Base-by-base conservation (phyloP, 2,888 invertebrate genomes). In the Leucophora obtusa region DNA sequence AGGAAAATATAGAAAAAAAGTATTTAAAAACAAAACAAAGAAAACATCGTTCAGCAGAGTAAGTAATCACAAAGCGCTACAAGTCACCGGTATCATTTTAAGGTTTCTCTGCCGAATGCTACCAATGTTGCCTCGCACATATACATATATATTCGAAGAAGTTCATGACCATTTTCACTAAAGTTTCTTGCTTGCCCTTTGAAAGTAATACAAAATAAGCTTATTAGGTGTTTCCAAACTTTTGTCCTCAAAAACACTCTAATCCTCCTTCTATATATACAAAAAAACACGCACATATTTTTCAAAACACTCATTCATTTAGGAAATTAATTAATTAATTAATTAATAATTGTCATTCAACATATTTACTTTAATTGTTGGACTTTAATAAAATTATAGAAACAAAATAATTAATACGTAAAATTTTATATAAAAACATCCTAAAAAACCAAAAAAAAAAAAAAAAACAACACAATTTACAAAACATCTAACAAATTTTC, bases 361-460 rank as follows among this genome's bases (percentile, higher is more conserved):
- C 54, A 43, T 65, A 76, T 43, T 62, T 66, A 71, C 60, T 73
- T 80, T 73, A 65, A 81, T 69, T 72, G 81, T 78, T 78, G 74
- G 70, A 79, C 65, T 76, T 82, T 76, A 56, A 69, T 38, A 10
- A 24, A 43, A 65, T 14, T 47, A 21, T 11, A 54, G 54, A 60
- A 69, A 38, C 15, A 51, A 65, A 54, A n/a, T 38, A 66, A 15
- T 54, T 8, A 72, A 66, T 59, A 66, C 38, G 17, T 38, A 53
- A 60, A 62, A 38, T 66, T 74, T 66, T 65, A 65, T 65, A 65
- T 43, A 50, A 4, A 56, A 43, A 35, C 38, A 54, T 28, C 43
- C n/a, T n/a, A n/a, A 43, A 53, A 56, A 24, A 68, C 28, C 0
- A 50, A 38, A 60, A n/a, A 10, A 69, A 53, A 60, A 35, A 58